Conservation (phyloP, 2,113 vertebrate genomes). For the Silurus asotus region DNA sequence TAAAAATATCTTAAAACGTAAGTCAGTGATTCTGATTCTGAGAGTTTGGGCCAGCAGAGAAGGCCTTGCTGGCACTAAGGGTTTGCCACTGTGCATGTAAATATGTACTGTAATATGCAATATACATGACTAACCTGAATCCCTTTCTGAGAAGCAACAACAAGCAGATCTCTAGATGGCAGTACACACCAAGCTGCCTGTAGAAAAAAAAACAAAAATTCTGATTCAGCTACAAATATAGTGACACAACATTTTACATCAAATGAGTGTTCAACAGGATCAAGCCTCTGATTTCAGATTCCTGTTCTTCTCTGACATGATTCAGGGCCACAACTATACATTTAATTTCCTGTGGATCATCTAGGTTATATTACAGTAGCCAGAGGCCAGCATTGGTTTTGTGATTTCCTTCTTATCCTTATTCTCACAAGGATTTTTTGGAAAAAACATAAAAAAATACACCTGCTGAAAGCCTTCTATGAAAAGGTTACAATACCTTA, state of each 20-base stretch:
- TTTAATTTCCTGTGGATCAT: neutral
- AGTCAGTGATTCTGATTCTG: no score
- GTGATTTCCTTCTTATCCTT: neutral
- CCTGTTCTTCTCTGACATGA: neutral
- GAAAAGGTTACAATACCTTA: neutral
- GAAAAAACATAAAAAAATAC: neutral
- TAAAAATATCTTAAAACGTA: no score
- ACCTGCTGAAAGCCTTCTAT: neutral
- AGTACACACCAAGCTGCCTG: constrained; percentile 89
- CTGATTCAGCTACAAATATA: neutral
- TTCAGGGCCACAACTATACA: neutral
- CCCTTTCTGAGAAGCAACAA: constrained; percentile 87
- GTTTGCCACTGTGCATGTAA: neutral
- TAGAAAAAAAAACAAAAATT: neutral
- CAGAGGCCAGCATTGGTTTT: neutral
- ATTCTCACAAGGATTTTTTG: neutral
- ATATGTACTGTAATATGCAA: neutral
- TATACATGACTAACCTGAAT: constrained; percentile 79
- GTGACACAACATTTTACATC: neutral
- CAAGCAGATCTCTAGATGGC: constrained; percentile 83
- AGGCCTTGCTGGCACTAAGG: no score
- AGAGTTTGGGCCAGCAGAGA: no score
- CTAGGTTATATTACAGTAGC: neutral
- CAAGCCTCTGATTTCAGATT: neutral
- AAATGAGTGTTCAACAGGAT: neutral